Evolutionary conservation across 2,888 invertebrate species (phyloP).

Genomic region (Poecilobothrus nobilitatus): DNA sequence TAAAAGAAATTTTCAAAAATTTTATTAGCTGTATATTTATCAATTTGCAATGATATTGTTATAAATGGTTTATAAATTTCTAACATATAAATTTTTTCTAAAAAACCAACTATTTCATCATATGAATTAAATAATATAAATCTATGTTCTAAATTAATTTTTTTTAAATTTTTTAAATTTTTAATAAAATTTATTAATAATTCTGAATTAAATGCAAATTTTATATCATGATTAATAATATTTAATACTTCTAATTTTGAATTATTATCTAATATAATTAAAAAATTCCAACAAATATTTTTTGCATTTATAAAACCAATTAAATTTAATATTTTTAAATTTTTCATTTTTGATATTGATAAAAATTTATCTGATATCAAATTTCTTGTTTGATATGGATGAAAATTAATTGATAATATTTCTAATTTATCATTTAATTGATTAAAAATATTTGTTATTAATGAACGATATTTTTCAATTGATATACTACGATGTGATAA

Average conservation of each 20-base stretch:
- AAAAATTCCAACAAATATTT: neutral
- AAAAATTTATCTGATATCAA: neutral
- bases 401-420: neutral
- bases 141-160: neutral
- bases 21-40: neutral
- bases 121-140: neutral
- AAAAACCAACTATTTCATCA: neutral
- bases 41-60: neutral
- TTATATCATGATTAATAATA: neutral
- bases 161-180: neutral
- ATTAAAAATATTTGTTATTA: neutral
- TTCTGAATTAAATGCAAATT: neutral
- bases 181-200: neutral
- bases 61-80: neutral
- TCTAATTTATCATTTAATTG: neutral
- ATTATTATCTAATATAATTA: neutral
- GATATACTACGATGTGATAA: neutral
- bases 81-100: neutral
- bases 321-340: neutral
- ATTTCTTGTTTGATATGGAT: conserved; percentile 1
- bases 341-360: neutral
- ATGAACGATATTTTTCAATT: neutral
- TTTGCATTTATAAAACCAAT: neutral
- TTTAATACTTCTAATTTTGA: neutral
- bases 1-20: neutral